Conservation (phyloP, 2,113 vertebrate species). For the Craseonycteris thonglongyai region DNA sequence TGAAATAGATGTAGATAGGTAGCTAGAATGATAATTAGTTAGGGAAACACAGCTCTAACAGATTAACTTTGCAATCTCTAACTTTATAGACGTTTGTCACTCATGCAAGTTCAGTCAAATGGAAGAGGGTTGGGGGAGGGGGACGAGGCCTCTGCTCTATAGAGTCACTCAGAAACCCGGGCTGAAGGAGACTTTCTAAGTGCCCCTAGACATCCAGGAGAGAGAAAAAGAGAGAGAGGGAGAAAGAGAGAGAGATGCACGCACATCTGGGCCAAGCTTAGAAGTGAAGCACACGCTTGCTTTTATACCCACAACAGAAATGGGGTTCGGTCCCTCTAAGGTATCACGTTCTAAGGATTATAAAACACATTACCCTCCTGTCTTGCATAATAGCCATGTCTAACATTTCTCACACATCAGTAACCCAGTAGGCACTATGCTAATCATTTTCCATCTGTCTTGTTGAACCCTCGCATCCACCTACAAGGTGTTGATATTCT, state of each 20-base stretch:
- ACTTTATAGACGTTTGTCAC: not conserved
- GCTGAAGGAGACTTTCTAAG: not conserved
- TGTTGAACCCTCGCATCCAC: not conserved
- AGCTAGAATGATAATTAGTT: not conserved
- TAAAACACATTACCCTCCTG: not conserved
- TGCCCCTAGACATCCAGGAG: not conserved
- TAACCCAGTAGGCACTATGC: not conserved
- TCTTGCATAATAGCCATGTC: not conserved
- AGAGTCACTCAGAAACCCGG: not conserved
- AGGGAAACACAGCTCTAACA: not conserved
- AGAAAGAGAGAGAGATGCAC: no score
- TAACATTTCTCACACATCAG: not conserved
- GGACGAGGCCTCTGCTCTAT: not conserved
- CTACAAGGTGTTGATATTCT: fast-evolving
- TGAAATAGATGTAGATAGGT: not conserved
- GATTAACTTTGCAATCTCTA: not conserved
- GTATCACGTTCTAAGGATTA: not conserved
- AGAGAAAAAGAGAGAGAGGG: not conserved
- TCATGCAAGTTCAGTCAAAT: fast-evolving
- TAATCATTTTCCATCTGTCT: not conserved
- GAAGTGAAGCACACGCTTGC: not conserved
- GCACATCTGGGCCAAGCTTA: not conserved
- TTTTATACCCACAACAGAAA: not conserved
- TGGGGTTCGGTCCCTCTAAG: not conserved
- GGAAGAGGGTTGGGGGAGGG: no score